These are phyloP conservation scores for Muntiacus reevesi DNA, from an alignment of 2,113 vertebrate genomes.

Conservation along the genomic window DNA sequence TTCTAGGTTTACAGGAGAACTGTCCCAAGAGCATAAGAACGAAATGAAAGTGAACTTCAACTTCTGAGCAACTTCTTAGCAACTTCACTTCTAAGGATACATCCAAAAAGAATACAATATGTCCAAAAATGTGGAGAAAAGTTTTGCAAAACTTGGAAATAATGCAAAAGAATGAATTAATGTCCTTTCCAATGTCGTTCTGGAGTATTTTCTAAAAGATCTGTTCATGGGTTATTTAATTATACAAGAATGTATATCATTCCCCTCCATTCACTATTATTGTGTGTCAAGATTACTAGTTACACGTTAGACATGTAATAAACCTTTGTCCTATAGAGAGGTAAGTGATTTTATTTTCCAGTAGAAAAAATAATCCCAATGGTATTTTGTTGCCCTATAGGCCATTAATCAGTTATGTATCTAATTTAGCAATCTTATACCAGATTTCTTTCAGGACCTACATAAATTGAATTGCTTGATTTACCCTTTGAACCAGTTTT, in stretches of 20 bases:
- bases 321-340: not conserved
- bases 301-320: not conserved
- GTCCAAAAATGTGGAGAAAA: not conserved
- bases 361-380: not conserved
- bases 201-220: not conserved
- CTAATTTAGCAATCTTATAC: not conserved
- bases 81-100: not conserved
- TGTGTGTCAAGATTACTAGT: not conserved
- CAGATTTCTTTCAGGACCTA: not conserved
- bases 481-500: not conserved
- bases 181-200: not conserved
- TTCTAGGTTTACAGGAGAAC: not conserved
- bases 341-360: not conserved
- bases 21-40: not conserved
- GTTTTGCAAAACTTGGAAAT: not conserved
- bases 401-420: not conserved
- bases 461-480: not conserved
- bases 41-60: not conserved
- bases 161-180: not conserved
- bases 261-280: not conserved
- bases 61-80: too few relatives aligned
- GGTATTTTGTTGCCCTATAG: not conserved
- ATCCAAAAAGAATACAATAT: not conserved
- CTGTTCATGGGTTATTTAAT: not conserved
- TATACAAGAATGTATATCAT: not conserved